Conservation (phyloP, 2,888 invertebrate genomes). For the Mesopsocus fuscifrons region DNA sequence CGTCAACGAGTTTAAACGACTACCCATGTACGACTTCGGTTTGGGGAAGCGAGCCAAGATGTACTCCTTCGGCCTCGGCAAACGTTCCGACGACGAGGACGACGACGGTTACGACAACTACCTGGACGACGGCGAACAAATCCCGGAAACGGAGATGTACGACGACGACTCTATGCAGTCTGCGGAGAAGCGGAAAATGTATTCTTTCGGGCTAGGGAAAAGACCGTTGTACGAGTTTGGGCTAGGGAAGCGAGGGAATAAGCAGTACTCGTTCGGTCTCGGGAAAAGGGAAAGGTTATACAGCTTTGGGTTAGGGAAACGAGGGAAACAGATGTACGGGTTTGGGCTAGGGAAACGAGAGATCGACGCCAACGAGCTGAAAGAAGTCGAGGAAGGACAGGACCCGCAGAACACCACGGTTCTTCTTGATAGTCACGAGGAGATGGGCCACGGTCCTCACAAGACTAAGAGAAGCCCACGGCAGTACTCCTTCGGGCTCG, state of each 20-base stretch:
- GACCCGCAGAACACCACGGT: conserved; percentile 5
- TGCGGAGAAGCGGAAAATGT: background rate
- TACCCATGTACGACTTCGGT: conserved; percentile 31
- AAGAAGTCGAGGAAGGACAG: conserved; percentile 1
- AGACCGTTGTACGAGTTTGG: conserved; percentile 32
- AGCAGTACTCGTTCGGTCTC: conserved; percentile 20
- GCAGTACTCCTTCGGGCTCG: conserved; percentile 50
- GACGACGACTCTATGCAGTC: conserved; percentile 11
- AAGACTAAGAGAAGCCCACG: conserved; percentile 28
- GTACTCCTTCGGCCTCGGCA: conserved; percentile 20
- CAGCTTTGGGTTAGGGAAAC: conserved; percentile 12
- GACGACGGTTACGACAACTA: conserved; percentile 22
- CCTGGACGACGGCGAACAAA: conserved; percentile 21
- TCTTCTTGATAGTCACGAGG: conserved; percentile 5
- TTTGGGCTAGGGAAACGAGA: conserved; percentile 15
- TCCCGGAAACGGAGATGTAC: conserved; percentile 7
- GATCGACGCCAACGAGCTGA: background rate
- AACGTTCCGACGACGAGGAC: conserved; percentile 14
- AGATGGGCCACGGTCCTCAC: conserved; percentile 2
- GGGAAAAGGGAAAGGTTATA: conserved; percentile 14
- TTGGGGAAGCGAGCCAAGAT: conserved; percentile 23
- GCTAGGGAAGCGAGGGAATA: conserved; percentile 32
- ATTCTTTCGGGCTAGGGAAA: conserved; percentile 13
- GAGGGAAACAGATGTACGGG: conserved; percentile 12
- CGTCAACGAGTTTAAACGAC: conserved; percentile 40